Evolutionary conservation across 2,797 vertebrate genomes (phyloP).

Genomic region (Phoxinus dragarum): DNA sequence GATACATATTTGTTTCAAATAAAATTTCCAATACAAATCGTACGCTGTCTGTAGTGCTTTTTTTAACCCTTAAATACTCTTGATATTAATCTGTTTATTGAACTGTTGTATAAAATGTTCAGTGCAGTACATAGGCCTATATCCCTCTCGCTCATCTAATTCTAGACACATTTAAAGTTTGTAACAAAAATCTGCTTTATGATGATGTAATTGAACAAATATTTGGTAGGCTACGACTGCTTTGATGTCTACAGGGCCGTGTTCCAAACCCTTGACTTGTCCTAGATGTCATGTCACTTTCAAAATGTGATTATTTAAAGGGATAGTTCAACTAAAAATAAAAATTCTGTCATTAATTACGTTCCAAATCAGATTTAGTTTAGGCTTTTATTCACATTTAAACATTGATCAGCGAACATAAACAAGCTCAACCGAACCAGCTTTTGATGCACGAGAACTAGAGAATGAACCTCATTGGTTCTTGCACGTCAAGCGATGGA

Average conservation of each 20-base stretch:
- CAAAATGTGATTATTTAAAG: not conserved
- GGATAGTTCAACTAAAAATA: no score
- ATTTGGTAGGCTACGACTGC: not conserved
- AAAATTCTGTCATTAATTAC: no score
- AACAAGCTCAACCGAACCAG: no score
- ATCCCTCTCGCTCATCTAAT: not conserved
- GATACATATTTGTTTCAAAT: not conserved
- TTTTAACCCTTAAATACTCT: not conserved
- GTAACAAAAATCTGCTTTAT: not conserved
- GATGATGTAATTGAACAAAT: conserved; percentile 22
- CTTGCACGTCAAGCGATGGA: no score
- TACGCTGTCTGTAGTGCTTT: not conserved
- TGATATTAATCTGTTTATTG: not conserved
- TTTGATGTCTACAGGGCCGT: not conserved
- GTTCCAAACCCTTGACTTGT: conserved; percentile 4
- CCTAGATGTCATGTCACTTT: not conserved
- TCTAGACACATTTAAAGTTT: not conserved
- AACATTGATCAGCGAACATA: no score
- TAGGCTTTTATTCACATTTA: no score
- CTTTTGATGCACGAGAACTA: no score
- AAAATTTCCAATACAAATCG: not conserved
- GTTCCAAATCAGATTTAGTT: no score
- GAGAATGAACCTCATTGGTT: no score
- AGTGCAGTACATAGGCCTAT: not conserved
- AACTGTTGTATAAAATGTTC: not conserved